A percentile compares a stretch with the other conserved stretches of the same genome.
Evolutionary conservation across 2,888 invertebrate genomes (phyloP).

Genomic region (Aphidoletes aphidimyza): DNA sequence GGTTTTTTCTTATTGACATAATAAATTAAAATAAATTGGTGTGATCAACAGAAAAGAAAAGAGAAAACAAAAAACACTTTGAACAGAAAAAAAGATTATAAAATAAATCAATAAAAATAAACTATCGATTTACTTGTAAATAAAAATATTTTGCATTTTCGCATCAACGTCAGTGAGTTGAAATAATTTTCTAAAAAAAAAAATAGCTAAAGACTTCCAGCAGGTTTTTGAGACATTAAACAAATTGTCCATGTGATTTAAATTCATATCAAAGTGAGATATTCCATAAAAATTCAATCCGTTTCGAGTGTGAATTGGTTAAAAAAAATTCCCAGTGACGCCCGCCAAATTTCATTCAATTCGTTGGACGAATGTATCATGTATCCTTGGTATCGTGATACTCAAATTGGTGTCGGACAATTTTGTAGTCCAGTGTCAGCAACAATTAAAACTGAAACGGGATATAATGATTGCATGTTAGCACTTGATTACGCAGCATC

Average conservation of each 20-base stretch:
- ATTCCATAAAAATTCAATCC: not conserved
- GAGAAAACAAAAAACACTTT: not conserved
- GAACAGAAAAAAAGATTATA: not conserved
- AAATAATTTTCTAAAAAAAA: not conserved
- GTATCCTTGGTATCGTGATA: slow-evolving; percentile 73
- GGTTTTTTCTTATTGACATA: not conserved
- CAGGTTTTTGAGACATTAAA: not conserved
- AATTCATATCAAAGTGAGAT: not conserved
- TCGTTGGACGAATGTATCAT: slow-evolving; percentile 62
- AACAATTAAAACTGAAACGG: slow-evolving; percentile 74
- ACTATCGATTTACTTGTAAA: not conserved
- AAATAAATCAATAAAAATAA: not conserved
- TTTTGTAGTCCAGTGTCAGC: slow-evolving; percentile 71
- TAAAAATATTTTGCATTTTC: no score
- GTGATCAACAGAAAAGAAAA: not conserved
- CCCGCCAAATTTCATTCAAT: not conserved
- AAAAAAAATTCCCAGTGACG: not conserved
- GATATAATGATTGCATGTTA: slow-evolving; percentile 77
- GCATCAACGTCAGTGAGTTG: no score
- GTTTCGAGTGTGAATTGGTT: not conserved
- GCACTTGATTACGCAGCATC: slow-evolving; percentile 73
- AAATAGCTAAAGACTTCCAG: not conserved
- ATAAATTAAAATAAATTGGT: slow-evolving; percentile 7
- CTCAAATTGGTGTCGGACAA: slow-evolving; percentile 65
- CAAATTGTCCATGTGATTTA: not conserved